Evolutionary conservation across 37 sponge, comb jelly and placozoan genomes (phyloP), one percentile per base, ranked within the genome.

Genomic region (Halichondria panicea): DNA sequence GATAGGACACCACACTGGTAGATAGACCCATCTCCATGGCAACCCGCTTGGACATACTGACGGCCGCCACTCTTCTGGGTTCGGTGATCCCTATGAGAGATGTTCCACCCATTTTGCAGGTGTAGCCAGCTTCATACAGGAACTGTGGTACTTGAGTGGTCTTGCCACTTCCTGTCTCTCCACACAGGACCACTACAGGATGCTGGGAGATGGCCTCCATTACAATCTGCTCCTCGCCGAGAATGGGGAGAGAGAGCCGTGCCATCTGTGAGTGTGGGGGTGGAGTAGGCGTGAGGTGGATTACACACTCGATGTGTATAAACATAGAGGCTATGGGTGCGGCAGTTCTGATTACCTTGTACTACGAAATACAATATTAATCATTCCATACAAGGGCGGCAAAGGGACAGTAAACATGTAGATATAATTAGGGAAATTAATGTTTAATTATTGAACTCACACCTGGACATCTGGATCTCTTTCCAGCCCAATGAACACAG

Each of bases 71-170:
- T 41, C 98, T 71, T 12, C 98, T 68, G 19, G 98, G 98, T 72
- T 97, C 92, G 2, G 98, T 97, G 18, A 97, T 66, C 22, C 93
- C 95, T 28, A 95, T 92, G 41, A 88, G 61, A 44, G 82, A 57
- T 34, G 53, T 43, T 24, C 35, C 38, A 9, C 63, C 30, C 40
- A 43, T 61, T n/a, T n/a, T 53, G 1, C 18, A 33, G 0, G 84
- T 45, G 80, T 89, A 94, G 4, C 97, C 97, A 45, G 91, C 84
- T 46, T 97, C 97, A 44, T 94, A 97, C 43, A 97, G 87, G 69
- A 97, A 97, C 81, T 97, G 97, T 7, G 97, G 97, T 1, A 97
- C 89, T 78, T 97, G 97, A 0, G 97, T 97, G 21, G 97, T 97
- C 81, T 97, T 97, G 0, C 97, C 97, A 57, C 92, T 89, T 5